Base-by-base conservation (phyloP, 2,888 invertebrate genomes). In the Nomada ferruginata region DNA sequence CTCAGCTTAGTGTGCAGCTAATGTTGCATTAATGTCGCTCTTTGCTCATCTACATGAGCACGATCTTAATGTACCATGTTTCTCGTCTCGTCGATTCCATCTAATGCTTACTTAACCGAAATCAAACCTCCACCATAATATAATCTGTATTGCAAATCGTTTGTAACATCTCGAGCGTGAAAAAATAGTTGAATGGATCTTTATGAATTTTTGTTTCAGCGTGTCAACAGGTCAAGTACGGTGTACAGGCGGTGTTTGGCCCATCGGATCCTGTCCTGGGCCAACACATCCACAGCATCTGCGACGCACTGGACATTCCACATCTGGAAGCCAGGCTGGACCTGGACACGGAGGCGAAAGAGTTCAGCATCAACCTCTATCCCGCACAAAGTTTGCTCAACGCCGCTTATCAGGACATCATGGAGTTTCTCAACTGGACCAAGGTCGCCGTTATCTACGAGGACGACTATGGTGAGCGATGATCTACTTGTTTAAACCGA, bases 391-490 rank as follows among this genome's bases (percentile, higher is more conserved):
- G 95, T 86, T 94, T 96, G 84, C 95, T 97, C 83, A 96, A 97
- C 91, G 93, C 94, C 84, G 97, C 97, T 57, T 96, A 97, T 91
- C 95, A 96, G 87, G 97, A 97, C 93, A 95, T 97, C 83, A 96
- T 97, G 94, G 94, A 94, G 75, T 96, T 96, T 92, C 95, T 97
- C 89, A 96, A 97, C 91, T 97, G 97, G 97, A 97, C 96, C 20
- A 95, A 95, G 91, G 96, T 97, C 83, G 97, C 97, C 68, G 96
- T 98, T 84, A 95, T 98, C 73, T 97, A 97, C 93, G 97, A 98
- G 92, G 96, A 97, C 91, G 96, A 97, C 90, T 95, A 95, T 90
- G 96, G 96, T 96, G 86, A 94, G 94, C 11, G 3, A n/a, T 0
- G n/a, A 20, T 15, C 4, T 50, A 50, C 18, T 50, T 18, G 50